These are phyloP conservation scores for Archegozetes longisetosus DNA, from an alignment of 1,140 invertebrate species.

Conservation along the genomic window DNA sequence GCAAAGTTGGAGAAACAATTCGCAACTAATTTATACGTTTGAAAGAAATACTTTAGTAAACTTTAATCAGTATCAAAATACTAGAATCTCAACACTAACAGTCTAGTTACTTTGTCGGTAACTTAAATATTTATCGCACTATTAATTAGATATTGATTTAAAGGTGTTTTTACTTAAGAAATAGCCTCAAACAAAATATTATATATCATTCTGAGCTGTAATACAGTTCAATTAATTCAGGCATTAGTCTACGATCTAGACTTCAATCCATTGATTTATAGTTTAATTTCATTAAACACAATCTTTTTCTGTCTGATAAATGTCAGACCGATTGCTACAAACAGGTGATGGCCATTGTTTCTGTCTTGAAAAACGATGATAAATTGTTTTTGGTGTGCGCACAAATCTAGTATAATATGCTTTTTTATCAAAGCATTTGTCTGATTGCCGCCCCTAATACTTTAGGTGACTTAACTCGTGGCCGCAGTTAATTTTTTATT, in stretches of 20 bases:
- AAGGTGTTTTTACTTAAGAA: background rate
- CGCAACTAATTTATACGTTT: too few relatives aligned
- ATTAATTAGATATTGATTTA: background rate
- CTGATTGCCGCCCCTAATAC: background rate
- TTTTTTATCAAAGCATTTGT: background rate
- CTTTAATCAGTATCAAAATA: too few relatives aligned
- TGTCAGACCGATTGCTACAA: background rate
- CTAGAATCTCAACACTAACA: too few relatives aligned
- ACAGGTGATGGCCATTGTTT: background rate
- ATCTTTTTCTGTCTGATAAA: background rate
- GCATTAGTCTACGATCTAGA: background rate
- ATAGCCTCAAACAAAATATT: background rate
- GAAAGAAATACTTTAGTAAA: too few relatives aligned
- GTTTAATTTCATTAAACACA: background rate
- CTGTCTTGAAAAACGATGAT: background rate
- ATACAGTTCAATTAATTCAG: background rate
- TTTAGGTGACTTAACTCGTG: background rate
- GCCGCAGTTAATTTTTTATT: background rate
- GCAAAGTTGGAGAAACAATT: too few relatives aligned
- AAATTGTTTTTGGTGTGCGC: background rate
- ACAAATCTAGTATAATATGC: background rate
- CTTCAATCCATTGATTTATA: background rate
- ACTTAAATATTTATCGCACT: background rate
- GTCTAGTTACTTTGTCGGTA: too few relatives aligned
- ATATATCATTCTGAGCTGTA: background rate